A percentile compares a stretch with the other conserved stretches of the same genome.
These are phyloP conservation scores for Brachypalpus laphriformis DNA, from an alignment of 2,888 invertebrate genomes.

Conservation along the genomic window DNA sequence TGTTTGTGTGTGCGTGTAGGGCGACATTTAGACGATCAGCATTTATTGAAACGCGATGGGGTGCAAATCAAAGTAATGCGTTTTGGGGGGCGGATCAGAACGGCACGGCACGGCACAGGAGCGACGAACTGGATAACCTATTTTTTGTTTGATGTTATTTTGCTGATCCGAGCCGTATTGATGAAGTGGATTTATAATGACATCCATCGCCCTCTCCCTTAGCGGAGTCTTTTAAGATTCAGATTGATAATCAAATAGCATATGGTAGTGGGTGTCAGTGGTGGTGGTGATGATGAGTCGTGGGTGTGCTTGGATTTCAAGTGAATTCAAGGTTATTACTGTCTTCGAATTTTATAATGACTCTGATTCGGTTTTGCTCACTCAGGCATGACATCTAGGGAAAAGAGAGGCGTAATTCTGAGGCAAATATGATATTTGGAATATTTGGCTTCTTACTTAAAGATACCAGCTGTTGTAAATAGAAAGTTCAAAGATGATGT, in stretches of 20 bases:
- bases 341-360: too few relatives aligned
- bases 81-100: neutral
- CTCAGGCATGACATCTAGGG: too few relatives aligned
- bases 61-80: constrained; percentile 72
- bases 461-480: too few relatives aligned
- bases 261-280: neutral
- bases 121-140: constrained; percentile 61
- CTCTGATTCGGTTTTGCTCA: too few relatives aligned
- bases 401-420: too few relatives aligned
- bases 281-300: neutral
- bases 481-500: too few relatives aligned
- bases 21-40: constrained; percentile 54
- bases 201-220: neutral
- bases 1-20: constrained; percentile 3
- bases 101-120: neutral
- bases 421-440: too few relatives aligned
- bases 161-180: constrained; percentile 62
- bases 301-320: too few relatives aligned
- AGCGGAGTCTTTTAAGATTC: constrained; percentile 22
- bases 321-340: too few relatives aligned
- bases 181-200: constrained; percentile 59
- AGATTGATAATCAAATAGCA: constrained; percentile 38
- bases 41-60: constrained; percentile 65
- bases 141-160: constrained; percentile 71
- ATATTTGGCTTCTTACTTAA: too few relatives aligned